A percentile compares a stretch with the other conserved stretches of the same genome.
Evolutionary conservation across 2,888 invertebrate genomes (phyloP).

Genomic region (Proisotoma minuta): DNA sequence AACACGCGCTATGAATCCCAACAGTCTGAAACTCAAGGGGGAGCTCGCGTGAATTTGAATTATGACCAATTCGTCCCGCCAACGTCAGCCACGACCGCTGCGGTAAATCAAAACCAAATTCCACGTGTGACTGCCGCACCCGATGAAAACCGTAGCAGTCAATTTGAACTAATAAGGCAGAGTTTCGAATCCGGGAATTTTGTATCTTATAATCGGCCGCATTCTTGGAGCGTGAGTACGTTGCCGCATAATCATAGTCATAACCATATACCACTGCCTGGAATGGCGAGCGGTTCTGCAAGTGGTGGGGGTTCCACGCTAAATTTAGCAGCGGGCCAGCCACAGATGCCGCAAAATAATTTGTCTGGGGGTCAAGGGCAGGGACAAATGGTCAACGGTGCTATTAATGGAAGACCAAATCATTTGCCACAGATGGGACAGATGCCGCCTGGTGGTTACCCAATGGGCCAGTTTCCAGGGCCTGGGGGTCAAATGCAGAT

Average conservation of each 20-base stretch:
- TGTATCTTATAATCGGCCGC: slow-evolving; percentile 45
- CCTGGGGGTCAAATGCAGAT: slow-evolving; percentile 25
- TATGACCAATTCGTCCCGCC: background rate
- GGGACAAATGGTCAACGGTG: slow-evolving; percentile 20
- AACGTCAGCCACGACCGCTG: background rate
- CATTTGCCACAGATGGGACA: slow-evolving; percentile 11
- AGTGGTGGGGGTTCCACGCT: background rate
- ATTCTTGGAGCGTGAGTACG: slow-evolving; percentile 44
- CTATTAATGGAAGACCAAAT: slow-evolving; percentile 8
- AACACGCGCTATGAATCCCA: slow-evolving; percentile 28
- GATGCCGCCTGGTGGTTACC: slow-evolving; percentile 36
- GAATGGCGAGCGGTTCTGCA: slow-evolving; percentile 29
- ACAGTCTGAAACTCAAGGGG: slow-evolving; percentile 24
- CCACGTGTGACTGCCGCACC: slow-evolving; percentile 21
- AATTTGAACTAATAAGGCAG: slow-evolving; percentile 46
- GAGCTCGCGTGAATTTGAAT: slow-evolving; percentile 3
- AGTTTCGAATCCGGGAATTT: slow-evolving; percentile 45
- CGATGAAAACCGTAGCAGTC: slow-evolving; percentile 26
- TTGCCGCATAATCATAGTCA: slow-evolving; percentile 40
- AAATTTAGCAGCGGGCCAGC: slow-evolving; percentile 17
- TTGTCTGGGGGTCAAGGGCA: slow-evolving; percentile 26
- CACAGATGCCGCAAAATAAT: slow-evolving; percentile 37
- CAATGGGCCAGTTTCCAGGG: slow-evolving; percentile 11
- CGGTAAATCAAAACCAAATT: slow-evolving; percentile 17
- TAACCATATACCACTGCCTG: slow-evolving; percentile 10